Conservation (phyloP, 2,888 invertebrate species). For the Aphidoletes aphidimyza region DNA sequence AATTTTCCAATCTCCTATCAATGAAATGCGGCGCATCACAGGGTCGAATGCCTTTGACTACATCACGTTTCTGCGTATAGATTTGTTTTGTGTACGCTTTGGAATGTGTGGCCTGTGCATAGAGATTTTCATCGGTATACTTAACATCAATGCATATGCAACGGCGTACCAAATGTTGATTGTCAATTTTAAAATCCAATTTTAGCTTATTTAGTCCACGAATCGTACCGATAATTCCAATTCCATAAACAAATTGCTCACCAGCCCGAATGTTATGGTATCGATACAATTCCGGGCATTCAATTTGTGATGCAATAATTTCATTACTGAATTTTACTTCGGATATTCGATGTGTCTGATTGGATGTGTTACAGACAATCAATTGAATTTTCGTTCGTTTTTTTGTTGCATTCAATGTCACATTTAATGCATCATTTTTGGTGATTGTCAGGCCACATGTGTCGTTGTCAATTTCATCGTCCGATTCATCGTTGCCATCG, state of each 20-base stretch:
- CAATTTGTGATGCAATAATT: not conserved
- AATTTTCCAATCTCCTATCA: constrained; percentile 66
- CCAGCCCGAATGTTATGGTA: not conserved
- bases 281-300: not conserved
- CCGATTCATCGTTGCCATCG: no score
- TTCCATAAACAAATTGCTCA: not conserved
- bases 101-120: not conserved
- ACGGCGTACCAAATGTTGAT: not conserved
- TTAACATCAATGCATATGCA: constrained; percentile 2
- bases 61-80: constrained; percentile 60
- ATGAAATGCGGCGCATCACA: constrained; percentile 72
- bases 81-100: constrained; percentile 58
- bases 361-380: not conserved
- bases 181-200: constrained; percentile 3
- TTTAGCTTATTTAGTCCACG: not conserved
- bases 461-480: not conserved
- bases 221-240: not conserved
- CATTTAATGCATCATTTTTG: constrained; percentile 45
- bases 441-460: constrained; percentile 9
- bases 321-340: not conserved
- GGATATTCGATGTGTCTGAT: not conserved
- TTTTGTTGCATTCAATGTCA: not conserved
- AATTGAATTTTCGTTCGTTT: constrained; percentile 20
- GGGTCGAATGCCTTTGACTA: constrained; percentile 70
- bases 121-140: constrained; percentile 58